Conservation (phyloP, 2,888 invertebrate species). For the Microplitis manilae region DNA sequence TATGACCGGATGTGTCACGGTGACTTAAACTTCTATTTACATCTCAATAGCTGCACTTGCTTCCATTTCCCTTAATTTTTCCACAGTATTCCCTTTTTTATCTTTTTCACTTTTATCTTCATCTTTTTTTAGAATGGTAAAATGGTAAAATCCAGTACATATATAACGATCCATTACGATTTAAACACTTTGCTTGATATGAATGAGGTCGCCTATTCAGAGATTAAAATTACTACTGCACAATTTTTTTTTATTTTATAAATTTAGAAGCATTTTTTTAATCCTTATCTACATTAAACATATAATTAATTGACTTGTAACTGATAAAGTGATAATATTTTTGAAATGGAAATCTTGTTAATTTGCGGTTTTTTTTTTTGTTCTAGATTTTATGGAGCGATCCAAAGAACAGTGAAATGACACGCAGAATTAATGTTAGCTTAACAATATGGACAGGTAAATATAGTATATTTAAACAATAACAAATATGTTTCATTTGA, state of each 20-base stretch:
- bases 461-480: constrained; percentile 4
- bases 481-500: neutral
- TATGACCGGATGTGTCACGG: neutral
- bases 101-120: neutral
- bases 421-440: constrained; percentile 48
- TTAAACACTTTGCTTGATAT: neutral
- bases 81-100: neutral
- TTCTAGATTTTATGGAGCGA: constrained; percentile 46
- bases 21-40: neutral
- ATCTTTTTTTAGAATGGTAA: neutral
- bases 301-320: too few relatives aligned
- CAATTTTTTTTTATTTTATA: neutral
- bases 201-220: neutral
- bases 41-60: constrained; percentile 35
- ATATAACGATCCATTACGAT: constrained; percentile 9
- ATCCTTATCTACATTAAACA: too few relatives aligned
- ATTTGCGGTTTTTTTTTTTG: constrained; percentile 15
- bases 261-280: neutral
- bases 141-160: constrained; percentile 23
- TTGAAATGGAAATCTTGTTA: neutral
- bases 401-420: constrained; percentile 57
- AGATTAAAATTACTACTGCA: neutral
- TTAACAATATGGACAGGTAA: constrained; percentile 59
- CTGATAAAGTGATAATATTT: too few relatives aligned
- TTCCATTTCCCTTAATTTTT: constrained; percentile 24